Conservation (phyloP, 2,113 vertebrate genomes). For the Helogale parvula region DNA sequence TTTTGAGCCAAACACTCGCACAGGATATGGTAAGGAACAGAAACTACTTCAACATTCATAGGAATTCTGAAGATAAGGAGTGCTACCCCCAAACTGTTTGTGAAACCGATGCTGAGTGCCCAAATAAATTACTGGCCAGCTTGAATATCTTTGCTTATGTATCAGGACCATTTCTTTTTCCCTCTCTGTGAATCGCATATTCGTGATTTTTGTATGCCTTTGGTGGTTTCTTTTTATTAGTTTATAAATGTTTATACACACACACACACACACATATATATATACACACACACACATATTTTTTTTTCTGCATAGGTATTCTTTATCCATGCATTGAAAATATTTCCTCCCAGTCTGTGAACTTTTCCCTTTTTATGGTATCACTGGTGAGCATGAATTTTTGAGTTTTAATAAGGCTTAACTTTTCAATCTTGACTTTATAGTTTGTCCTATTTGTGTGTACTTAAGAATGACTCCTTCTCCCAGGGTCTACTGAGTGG, state of each 20-base stretch:
- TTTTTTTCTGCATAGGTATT: background rate
- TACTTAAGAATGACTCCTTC: background rate
- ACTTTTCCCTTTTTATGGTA: background rate
- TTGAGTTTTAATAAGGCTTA: background rate
- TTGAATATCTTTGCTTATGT: background rate
- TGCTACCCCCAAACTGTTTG: background rate
- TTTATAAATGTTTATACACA: background rate
- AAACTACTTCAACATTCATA: background rate
- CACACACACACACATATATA: too few relatives aligned
- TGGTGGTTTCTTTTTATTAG: background rate
- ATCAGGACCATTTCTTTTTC: background rate
- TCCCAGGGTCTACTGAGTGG: background rate
- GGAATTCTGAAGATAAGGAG: background rate
- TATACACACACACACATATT: too few relatives aligned
- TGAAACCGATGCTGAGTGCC: background rate
- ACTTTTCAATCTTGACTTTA: background rate
- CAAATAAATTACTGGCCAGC: background rate
- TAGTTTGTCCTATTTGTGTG: background rate
- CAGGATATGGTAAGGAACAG: background rate
- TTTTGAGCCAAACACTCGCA: background rate
- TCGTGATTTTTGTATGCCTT: background rate
- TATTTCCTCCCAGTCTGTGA: background rate
- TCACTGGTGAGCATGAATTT: background rate
- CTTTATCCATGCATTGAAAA: background rate
- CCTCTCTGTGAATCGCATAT: background rate